Conservation (phyloP, 2,113 vertebrate species). For the Hydrolagus affinis region DNA sequence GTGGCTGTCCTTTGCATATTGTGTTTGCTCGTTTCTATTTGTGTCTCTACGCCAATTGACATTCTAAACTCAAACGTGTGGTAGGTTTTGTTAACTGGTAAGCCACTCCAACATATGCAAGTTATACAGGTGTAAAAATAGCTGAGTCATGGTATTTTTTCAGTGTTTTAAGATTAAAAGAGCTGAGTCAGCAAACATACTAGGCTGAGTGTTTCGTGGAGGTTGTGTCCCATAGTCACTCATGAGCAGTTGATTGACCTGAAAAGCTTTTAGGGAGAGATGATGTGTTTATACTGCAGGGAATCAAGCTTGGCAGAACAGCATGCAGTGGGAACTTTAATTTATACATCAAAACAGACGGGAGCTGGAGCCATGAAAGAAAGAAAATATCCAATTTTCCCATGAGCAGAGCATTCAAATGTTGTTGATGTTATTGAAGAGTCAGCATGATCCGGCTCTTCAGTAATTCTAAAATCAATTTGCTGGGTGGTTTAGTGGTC, state of each 20-base stretch:
- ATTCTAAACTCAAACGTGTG: not conserved
- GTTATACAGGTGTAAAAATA: not conserved
- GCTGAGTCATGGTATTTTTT: not conserved
- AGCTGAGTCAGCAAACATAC: not conserved
- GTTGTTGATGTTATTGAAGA: too few relatives aligned
- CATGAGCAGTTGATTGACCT: not conserved
- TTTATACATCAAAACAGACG: too few relatives aligned
- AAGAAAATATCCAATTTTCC: too few relatives aligned
- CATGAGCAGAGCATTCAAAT: too few relatives aligned
- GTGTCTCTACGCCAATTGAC: not conserved
- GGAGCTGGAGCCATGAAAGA: too few relatives aligned
- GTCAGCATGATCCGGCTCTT: too few relatives aligned
- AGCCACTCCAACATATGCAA: not conserved
- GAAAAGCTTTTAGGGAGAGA: not conserved
- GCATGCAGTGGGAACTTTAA: not conserved
- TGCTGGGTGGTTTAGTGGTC: too few relatives aligned
- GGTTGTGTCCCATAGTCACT: too few relatives aligned
- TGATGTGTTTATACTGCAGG: not conserved
- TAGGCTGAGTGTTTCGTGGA: not conserved
- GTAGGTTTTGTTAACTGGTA: not conserved
- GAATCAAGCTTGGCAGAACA: not conserved
- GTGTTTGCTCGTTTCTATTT: not conserved
- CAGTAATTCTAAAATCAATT: too few relatives aligned
- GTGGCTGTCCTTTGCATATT: not conserved
- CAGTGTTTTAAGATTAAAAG: not conserved